Conservation (phyloP, 2,113 vertebrate genomes). For the Phocoena sinus region DNA sequence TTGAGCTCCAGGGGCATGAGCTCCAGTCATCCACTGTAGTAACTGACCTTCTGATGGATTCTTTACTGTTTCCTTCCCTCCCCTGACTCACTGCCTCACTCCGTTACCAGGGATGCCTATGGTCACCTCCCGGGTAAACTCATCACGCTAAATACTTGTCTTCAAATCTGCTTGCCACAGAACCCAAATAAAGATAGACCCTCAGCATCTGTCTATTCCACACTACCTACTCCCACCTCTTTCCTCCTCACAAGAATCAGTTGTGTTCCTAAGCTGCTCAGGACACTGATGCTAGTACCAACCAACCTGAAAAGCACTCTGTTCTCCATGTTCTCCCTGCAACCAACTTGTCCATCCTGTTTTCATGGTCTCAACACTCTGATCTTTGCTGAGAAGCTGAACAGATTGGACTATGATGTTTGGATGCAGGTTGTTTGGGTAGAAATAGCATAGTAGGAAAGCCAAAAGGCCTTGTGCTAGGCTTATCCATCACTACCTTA, state of each 20-base stretch:
- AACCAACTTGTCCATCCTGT: neutral
- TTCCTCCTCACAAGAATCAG: neutral
- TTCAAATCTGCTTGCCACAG: neutral
- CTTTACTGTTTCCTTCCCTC: neutral
- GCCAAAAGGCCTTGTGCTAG: neutral
- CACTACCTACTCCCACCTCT: neutral
- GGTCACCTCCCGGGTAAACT: neutral
- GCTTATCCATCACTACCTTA: neutral
- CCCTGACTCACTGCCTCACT: neutral
- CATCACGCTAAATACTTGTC: neutral
- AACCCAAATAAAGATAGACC: neutral
- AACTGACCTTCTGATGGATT: neutral
- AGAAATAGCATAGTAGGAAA: neutral
- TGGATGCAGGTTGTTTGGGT: neutral
- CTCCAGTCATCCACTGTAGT: neutral
- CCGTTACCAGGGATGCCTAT: neutral
- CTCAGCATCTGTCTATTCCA: neutral
- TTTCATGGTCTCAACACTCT: neutral
- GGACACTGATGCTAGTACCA: accelerated
- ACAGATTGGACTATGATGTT: neutral
- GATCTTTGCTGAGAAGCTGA: neutral
- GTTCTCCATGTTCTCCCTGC: neutral
- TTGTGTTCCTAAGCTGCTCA: neutral
- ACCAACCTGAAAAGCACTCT: neutral
- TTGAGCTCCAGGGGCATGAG: neutral